Evolutionary conservation across 2,113 vertebrate species (phyloP).

Genomic region (Rhea americana): DNA sequence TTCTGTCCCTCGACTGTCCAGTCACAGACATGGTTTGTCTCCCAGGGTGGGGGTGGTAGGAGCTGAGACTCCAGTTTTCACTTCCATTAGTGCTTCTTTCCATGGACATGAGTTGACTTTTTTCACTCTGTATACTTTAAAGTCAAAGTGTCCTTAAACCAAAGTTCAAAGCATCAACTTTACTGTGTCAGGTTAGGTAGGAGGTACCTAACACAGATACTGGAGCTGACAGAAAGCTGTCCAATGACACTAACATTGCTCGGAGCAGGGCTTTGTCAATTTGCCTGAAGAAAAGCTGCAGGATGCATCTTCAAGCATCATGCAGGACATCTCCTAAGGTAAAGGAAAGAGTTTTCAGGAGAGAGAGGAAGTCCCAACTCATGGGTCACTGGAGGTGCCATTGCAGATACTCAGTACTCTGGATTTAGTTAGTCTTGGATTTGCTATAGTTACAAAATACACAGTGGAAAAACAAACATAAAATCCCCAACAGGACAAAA

Average conservation of each 20-base stretch:
- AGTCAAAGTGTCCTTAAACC: neutral
- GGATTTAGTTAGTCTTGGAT: neutral
- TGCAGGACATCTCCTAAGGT: neutral
- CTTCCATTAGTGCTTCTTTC: neutral
- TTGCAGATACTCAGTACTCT: neutral
- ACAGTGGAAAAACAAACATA: neutral
- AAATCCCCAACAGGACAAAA: neutral
- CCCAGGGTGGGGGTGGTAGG: neutral
- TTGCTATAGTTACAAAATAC: neutral
- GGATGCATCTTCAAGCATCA: neutral
- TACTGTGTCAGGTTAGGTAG: neutral
- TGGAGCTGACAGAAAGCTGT: neutral
- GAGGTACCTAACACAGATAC: neutral
- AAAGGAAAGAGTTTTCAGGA: neutral
- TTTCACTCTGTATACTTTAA: neutral
- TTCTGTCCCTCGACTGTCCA: neutral
- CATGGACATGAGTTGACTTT: neutral
- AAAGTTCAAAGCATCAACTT: neutral
- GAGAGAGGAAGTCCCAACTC: neutral
- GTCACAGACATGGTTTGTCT: neutral
- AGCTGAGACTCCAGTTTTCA: neutral
- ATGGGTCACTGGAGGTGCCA: neutral
- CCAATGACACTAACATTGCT: fast-evolving
- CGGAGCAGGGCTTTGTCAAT: neutral
- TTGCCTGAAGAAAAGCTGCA: neutral